Evolutionary conservation across 2,888 invertebrate species (phyloP).

Genomic region (Anticlea derivata): DNA sequence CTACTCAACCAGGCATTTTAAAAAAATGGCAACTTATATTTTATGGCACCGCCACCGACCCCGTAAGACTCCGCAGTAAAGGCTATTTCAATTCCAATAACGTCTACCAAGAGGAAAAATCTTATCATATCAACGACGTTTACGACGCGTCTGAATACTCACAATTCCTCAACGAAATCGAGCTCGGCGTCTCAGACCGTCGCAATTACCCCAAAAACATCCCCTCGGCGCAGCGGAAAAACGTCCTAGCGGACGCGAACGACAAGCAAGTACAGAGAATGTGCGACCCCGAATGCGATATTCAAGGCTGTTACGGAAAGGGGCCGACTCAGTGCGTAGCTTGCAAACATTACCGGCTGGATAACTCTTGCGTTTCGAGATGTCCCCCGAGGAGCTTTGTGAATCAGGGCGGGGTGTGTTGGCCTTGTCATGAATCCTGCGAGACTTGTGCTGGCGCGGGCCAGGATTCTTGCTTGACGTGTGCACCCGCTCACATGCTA

Average conservation of each 20-base stretch:
- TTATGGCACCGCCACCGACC: conserved; percentile 95
- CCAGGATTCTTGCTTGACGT: conserved; percentile 93
- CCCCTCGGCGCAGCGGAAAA: conserved; percentile 84
- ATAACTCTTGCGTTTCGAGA: conserved; percentile 92
- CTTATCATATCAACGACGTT: conserved; percentile 86
- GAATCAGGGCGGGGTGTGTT: conserved; percentile 91
- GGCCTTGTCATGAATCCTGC: conserved; percentile 95
- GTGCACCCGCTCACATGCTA: conserved; percentile 92
- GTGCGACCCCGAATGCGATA: conserved; percentile 91
- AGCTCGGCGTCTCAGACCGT: conserved; percentile 83
- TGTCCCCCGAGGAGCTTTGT: conserved; percentile 94
- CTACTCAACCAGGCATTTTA: conserved; percentile 93
- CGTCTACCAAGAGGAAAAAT: conserved; percentile 73
- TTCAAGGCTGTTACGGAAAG: conserved; percentile 92
- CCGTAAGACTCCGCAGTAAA: conserved; percentile 88
- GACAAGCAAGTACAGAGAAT: conserved; percentile 86
- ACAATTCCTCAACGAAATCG: conserved; percentile 77
- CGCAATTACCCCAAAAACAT: conserved; percentile 86
- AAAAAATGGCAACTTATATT: conserved; percentile 98
- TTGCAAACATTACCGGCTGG: conserved; percentile 91
- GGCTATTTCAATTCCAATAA: conserved; percentile 78
- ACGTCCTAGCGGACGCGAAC: conserved; percentile 85
- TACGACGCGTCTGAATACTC: conserved; percentile 85
- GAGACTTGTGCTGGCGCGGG: conserved; percentile 94
- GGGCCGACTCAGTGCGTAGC: conserved; percentile 93